These are phyloP conservation scores for Gallinago solitaria DNA, from an alignment of 2,797 vertebrate genomes.

Conservation along the genomic window DNA sequence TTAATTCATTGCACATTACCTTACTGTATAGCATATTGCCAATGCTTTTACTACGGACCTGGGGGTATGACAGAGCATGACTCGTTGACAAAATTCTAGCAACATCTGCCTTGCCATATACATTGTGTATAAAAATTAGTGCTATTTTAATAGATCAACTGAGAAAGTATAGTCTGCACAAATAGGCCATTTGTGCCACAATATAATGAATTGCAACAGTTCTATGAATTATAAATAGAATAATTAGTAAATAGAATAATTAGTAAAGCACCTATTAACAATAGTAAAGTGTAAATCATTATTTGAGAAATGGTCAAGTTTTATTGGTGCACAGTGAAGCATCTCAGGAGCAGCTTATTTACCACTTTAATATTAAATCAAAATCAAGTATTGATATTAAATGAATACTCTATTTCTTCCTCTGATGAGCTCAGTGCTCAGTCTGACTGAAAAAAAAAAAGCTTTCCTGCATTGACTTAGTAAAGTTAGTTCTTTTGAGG, in stretches of 20 bases:
- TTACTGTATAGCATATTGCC: neutral
- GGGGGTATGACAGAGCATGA: neutral
- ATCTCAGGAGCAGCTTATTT: neutral
- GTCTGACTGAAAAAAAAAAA: neutral
- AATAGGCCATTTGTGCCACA: neutral
- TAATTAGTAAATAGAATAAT: slow-evolving; percentile 22
- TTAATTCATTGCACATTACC: neutral
- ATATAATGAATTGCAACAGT: neutral
- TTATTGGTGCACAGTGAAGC: neutral
- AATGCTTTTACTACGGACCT: neutral
- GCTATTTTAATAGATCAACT: neutral
- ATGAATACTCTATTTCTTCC: neutral
- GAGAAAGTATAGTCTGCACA: neutral
- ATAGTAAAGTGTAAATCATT: neutral
- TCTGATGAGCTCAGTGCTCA: neutral
- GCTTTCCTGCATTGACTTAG: neutral
- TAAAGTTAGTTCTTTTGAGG: neutral
- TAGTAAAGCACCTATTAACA: neutral
- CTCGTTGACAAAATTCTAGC: neutral
- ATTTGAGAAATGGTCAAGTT: neutral
- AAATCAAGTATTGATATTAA: neutral
- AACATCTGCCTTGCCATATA: neutral
- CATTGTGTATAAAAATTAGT: neutral
- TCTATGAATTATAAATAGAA: neutral
- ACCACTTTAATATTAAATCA: neutral